phyloP scores from a whole-genome alignment of 2,113 vertebrate genomes.

The Thamnaconus septentrionalis region DNA sequence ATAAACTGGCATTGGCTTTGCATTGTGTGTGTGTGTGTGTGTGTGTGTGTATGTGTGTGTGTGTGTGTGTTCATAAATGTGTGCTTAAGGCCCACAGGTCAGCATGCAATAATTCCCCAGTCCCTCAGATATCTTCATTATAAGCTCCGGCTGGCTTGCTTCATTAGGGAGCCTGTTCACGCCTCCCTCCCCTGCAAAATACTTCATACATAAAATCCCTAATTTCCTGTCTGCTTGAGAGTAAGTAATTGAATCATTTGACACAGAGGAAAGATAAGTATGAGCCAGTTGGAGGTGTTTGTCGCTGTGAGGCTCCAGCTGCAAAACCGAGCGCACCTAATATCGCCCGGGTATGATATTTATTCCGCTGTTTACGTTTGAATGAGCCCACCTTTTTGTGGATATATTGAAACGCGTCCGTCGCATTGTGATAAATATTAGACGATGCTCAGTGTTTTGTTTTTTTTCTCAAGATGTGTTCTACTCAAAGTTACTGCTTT shows the following conservation, averaged over 20 bases:
- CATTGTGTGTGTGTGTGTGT: neutral
- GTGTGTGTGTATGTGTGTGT: slow-evolving; percentile 1
- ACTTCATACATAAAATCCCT: slow-evolving; percentile 72
- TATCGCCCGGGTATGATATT: neutral
- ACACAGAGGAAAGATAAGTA: slow-evolving; percentile 63
- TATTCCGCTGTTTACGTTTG: neutral
- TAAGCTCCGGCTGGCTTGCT: slow-evolving; percentile 38
- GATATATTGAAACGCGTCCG: neutral
- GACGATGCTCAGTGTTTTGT: neutral
- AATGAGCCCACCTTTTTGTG: neutral
- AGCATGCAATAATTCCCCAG: slow-evolving; percentile 35
- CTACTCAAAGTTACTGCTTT: neutral
- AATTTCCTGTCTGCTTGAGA: slow-evolving; percentile 73
- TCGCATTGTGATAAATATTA: neutral
- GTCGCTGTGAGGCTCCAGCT: slow-evolving; percentile 13
- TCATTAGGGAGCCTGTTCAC: slow-evolving; percentile 69
- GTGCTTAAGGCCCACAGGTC: slow-evolving; percentile 35
- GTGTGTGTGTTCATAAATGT: slow-evolving; percentile 9
- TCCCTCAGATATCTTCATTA: slow-evolving; percentile 64
- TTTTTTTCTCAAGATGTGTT: neutral
- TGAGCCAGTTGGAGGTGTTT: slow-evolving; percentile 38
- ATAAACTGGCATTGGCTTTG: too few species aligned
- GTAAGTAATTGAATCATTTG: slow-evolving; percentile 73
- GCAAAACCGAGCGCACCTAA: slow-evolving; percentile 8
- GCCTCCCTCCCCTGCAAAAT: slow-evolving; percentile 56